phyloP scores from a whole-genome alignment of 2,113 vertebrate species.

The Madoqua kirkii region DNA sequence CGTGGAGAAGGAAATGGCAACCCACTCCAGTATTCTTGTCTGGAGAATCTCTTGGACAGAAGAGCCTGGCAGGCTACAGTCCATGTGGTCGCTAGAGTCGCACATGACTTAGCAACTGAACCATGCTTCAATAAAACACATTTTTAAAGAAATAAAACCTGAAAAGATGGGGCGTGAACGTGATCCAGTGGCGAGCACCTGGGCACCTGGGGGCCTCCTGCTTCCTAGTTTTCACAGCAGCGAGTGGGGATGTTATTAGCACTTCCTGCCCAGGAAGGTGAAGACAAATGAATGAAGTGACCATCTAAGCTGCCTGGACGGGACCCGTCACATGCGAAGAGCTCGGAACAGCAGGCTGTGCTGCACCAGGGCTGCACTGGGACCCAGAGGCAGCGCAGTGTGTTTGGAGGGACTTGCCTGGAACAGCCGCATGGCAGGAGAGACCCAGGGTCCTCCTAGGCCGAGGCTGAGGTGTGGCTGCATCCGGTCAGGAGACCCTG shows the following conservation, averaged over 20 bases:
- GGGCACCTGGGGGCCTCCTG: rapidly evolving
- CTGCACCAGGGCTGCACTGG: rapidly evolving
- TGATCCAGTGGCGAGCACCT: rapidly evolving
- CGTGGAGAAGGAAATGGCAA: neutral
- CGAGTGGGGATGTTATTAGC: rapidly evolving
- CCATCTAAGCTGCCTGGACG: neutral
- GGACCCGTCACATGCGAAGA: rapidly evolving
- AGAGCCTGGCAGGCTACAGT: neutral
- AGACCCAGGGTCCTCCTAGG: neutral
- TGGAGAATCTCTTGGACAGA: neutral
- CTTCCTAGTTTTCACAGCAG: no score
- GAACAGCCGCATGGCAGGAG: rapidly evolving
- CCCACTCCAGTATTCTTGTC: neutral
- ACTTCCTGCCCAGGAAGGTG: neutral
- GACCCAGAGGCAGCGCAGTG: no score
- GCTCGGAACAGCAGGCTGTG: rapidly evolving
- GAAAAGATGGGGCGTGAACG: rapidly evolving
- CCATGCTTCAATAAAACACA: neutral
- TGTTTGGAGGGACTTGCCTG: rapidly evolving
- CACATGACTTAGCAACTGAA: neutral
- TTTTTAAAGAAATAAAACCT: neutral
- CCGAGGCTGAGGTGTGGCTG: rapidly evolving
- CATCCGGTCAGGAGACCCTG: neutral
- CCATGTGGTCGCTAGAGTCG: rapidly evolving
- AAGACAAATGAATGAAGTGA: no score